These are phyloP conservation scores for Euclidia mi DNA, from an alignment of 2,888 invertebrate species.

Conservation along the genomic window DNA sequence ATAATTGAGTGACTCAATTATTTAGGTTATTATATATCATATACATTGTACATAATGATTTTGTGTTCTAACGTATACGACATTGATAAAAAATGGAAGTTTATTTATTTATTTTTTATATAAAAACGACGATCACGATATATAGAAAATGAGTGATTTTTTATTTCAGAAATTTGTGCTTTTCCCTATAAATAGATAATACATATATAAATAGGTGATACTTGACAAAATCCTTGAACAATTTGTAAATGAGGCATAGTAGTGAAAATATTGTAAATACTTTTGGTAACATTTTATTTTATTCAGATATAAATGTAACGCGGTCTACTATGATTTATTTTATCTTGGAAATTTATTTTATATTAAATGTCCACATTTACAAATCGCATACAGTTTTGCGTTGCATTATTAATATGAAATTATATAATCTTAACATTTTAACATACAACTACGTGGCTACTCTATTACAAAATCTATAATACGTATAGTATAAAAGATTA, in stretches of 20 bases:
- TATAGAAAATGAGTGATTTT: constrained; percentile 74
- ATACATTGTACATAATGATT: constrained; percentile 64
- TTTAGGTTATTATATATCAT: constrained; percentile 69
- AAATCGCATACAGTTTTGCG: constrained; percentile 28
- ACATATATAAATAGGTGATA: constrained; percentile 44
- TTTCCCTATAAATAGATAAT: constrained; percentile 61
- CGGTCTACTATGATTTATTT: too few species aligned
- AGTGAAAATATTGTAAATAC: background rate
- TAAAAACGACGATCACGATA: constrained; percentile 74
- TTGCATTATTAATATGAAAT: constrained; percentile 38
- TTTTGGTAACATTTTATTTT: background rate
- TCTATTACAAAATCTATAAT: constrained; percentile 79
- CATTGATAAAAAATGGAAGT: constrained; percentile 74
- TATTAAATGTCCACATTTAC: constrained; percentile 8
- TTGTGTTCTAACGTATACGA: constrained; percentile 78
- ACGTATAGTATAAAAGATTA: constrained; percentile 78
- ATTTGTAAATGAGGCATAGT: constrained; percentile 17
- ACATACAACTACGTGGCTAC: constrained; percentile 70
- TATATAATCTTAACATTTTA: constrained; percentile 55
- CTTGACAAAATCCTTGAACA: constrained; percentile 30
- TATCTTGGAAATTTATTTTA: background rate
- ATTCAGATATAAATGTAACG: background rate
- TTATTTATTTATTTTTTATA: constrained; percentile 56
- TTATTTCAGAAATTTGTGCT: constrained; percentile 80
- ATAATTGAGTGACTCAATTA: constrained; percentile 70